phyloP scores from a whole-genome alignment of 2,888 invertebrate species.

The Trypoxylon attenuatum region DNA sequence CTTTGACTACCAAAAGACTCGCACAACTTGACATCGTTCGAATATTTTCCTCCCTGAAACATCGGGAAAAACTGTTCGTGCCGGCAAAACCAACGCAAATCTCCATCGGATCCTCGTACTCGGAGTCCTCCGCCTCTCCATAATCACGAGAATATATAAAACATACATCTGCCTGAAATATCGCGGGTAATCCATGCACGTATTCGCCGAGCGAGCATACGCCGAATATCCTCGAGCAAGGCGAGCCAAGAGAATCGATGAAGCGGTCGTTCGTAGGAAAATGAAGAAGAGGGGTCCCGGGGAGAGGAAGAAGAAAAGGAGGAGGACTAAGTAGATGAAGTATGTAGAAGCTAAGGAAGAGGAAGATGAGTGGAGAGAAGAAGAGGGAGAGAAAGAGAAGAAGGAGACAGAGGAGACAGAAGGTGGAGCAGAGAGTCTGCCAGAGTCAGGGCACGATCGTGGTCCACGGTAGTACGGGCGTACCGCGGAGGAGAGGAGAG shows the following conservation, averaged over 20 bases:
- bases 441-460: slow-evolving; percentile 62
- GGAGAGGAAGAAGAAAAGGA: slow-evolving; percentile 6
- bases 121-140: not conserved
- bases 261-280: too few species aligned
- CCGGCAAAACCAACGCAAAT: not conserved
- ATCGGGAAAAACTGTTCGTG: not conserved
- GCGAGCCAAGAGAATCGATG: slow-evolving; percentile 29
- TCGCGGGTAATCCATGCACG: slow-evolving; percentile 24
- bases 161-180: slow-evolving; percentile 40
- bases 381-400: slow-evolving; percentile 22
- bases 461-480: too few species aligned
- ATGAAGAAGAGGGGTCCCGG: slow-evolving; percentile 22
- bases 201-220: slow-evolving; percentile 35
- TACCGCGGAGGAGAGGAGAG: slow-evolving; percentile 47
- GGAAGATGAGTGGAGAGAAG: slow-evolving; percentile 22
- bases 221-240: slow-evolving; percentile 18
- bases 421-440: slow-evolving; percentile 22
- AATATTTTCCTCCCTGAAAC: too few species aligned
- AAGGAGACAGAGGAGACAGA: slow-evolving; percentile 29
- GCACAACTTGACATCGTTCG: not conserved
- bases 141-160: not conserved
- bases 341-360: slow-evolving; percentile 9
- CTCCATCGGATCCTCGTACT: not conserved
- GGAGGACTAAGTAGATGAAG: slow-evolving; percentile 29
- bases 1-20: too few species aligned